phyloP scores from a whole-genome alignment of 1,140 invertebrate species.

The Formica selysi region DNA sequence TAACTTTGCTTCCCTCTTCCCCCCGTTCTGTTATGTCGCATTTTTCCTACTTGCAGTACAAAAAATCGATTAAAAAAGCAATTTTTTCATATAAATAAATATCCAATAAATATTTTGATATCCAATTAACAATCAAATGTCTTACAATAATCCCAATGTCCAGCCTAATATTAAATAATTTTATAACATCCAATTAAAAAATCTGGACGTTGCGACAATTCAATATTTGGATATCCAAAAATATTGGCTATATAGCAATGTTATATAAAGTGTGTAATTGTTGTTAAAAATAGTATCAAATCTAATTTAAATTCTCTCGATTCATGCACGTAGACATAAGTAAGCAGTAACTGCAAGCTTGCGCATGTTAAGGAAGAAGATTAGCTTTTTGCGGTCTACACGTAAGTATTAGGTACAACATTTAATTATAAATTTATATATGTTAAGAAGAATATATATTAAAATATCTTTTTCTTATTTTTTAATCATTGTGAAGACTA shows the following conservation, averaged over 20 bases:
- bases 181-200: background rate
- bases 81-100: constrained; percentile 2
- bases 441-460: background rate
- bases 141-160: background rate
- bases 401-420: background rate
- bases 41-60: background rate
- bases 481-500: background rate
- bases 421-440: constrained; percentile 5
- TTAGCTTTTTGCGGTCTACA: background rate
- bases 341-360: constrained; percentile 39
- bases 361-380: constrained; percentile 17
- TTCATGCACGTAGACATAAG: constrained; percentile 31
- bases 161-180: too few species aligned
- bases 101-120: background rate
- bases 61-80: background rate
- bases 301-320: constrained; percentile 2
- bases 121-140: background rate
- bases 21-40: background rate
- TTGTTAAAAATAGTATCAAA: constrained; percentile 5
- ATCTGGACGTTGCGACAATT: background rate
- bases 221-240: background rate
- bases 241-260: background rate
- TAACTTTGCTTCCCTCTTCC: background rate
- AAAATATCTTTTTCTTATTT: background rate
- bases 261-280: background rate